Percentiles rank a stretch among this genome's conserved stretches.
These are phyloP conservation scores for Daboia siamensis DNA, from an alignment of 2,113 vertebrate genomes.

Conservation along the genomic window DNA sequence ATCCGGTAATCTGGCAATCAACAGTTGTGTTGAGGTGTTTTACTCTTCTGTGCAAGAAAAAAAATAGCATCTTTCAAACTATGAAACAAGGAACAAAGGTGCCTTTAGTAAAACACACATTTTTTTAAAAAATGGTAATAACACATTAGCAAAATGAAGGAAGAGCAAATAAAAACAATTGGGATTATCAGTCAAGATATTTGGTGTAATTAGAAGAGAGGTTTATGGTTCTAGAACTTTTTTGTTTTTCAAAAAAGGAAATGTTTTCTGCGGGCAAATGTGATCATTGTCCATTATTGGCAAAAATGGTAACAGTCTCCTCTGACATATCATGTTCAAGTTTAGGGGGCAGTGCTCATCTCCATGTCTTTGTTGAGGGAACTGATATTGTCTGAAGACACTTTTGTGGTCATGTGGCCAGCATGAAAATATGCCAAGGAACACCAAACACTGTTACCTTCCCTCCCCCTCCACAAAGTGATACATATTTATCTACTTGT, in stretches of 20 bases:
- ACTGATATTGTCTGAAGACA: background rate
- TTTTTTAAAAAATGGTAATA: background rate
- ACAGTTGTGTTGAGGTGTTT: background rate
- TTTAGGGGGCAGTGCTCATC: background rate
- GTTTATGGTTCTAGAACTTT: background rate
- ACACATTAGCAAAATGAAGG: background rate
- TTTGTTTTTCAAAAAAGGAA: background rate
- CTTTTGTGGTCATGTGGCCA: background rate
- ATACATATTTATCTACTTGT: background rate
- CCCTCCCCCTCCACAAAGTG: accelerated
- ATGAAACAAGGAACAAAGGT: background rate
- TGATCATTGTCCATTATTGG: background rate
- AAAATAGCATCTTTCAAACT: background rate
- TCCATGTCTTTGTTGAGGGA: background rate
- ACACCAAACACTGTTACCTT: background rate
- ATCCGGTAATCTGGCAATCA: background rate
- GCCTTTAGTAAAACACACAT: background rate
- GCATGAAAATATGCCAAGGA: background rate
- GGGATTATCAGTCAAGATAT: background rate
- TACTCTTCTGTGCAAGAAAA: background rate
- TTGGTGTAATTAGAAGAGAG: background rate
- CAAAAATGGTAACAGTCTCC: background rate
- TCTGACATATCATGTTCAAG: background rate
- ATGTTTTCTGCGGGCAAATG: background rate
- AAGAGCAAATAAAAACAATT: background rate